Base-by-base conservation (phyloP, 2,888 invertebrate genomes). In the Zootermopsis nevadensis region DNA sequence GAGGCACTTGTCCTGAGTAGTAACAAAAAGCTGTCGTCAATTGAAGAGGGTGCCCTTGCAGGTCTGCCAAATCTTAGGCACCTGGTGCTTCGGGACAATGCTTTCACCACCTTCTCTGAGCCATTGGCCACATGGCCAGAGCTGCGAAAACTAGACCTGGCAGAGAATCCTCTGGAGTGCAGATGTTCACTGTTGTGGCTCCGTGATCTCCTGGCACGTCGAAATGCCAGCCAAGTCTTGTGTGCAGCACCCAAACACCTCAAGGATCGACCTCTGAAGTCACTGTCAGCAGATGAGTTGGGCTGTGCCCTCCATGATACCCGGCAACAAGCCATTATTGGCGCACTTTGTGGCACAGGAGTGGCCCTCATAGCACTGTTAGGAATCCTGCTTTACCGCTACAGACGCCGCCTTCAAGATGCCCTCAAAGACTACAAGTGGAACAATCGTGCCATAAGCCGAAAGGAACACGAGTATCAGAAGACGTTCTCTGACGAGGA, bases 401-500 rank as follows among this genome's bases (percentile, higher is more conserved):
- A 95, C 88, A 93, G 97, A 48, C 94, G 95, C 85, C 93, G 94
- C 87, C 94, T 97, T 87, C 94, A 95, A 72, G 96, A 96, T 87
- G 94, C 95, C 82, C 91, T 97, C 83, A 96, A 96, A 88, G 96
- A 94, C 88, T 95, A 94, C 91, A 94, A 94, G 87, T 95, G 94
- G 94, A 95, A 94, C 89, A 95, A 95, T 87, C 92, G 94, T 8
- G 91, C 93, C 69, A 93, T 93, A 84, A 92, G 93, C 55, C 92
- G 95, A 67, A 96, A 96, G 88, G 96, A 96, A 89, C 94, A 96
- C 86, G 96, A 97, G 88, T 97, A 97, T 89, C 96, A 96, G 89
- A 96, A 97, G 90, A 96, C 96, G 4, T 96, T 95, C 88, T 95
- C 96, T 82, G 96, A 96, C 87, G 96, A 96, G 88, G 96, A 97